phyloP scores from a whole-genome alignment of 2,888 invertebrate genomes.

The Labia minor region DNA sequence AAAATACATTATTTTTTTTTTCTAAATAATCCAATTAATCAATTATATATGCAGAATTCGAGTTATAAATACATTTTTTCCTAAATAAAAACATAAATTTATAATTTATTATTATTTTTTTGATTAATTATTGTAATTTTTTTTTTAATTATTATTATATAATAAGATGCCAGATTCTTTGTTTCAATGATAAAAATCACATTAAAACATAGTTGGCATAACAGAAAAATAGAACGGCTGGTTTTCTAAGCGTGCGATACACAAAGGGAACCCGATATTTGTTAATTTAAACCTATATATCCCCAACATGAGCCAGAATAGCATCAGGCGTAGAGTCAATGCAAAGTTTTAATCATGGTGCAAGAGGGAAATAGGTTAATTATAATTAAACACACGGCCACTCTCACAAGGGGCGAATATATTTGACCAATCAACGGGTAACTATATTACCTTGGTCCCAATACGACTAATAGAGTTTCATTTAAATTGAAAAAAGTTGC shows the following conservation, averaged over 20 bases:
- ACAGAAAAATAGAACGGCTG: too few relatives aligned
- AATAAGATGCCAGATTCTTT: too few relatives aligned
- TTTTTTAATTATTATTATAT: too few relatives aligned
- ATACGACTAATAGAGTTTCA: slow-evolving; percentile 13
- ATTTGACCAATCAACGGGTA: slow-evolving; percentile 4
- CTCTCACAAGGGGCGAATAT: not conserved
- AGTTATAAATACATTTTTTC: too few relatives aligned
- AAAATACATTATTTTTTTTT: too few relatives aligned
- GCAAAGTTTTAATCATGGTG: slow-evolving; percentile 4
- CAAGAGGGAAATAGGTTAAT: slow-evolving; percentile 13
- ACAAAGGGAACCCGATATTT: slow-evolving; percentile 8
- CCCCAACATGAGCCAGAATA: not conserved
- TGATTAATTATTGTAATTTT: too few relatives aligned
- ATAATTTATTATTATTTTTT: too few relatives aligned
- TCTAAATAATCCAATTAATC: too few relatives aligned
- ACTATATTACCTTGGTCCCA: slow-evolving; percentile 6
- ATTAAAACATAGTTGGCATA: too few relatives aligned
- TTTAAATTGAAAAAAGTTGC: slow-evolving; percentile 7
- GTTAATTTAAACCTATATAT: slow-evolving; percentile 13
- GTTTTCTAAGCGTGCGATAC: not conserved
- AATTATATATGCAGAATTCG: too few relatives aligned
- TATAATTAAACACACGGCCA: not conserved
- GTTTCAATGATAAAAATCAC: too few relatives aligned
- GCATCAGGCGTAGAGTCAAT: slow-evolving; percentile 7
- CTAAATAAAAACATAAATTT: too few relatives aligned